These are phyloP conservation scores for Apodemus sylvaticus DNA, from an alignment of 2,113 vertebrate genomes.

Conservation along the genomic window DNA sequence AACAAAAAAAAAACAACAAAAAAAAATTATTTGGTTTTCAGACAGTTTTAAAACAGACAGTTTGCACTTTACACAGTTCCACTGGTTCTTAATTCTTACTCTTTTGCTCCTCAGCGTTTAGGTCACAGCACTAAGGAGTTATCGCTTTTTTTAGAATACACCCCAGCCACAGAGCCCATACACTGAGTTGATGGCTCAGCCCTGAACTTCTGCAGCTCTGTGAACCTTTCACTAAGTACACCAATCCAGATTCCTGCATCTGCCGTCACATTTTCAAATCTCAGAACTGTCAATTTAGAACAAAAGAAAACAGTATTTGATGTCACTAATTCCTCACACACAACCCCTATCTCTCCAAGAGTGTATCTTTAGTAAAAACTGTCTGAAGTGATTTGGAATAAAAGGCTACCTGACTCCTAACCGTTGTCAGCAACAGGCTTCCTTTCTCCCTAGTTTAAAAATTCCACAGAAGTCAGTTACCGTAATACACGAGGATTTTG, in stretches of 20 bases:
- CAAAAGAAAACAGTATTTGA: background rate
- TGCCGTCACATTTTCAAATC: background rate
- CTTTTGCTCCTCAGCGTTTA: background rate
- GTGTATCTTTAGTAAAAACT: background rate
- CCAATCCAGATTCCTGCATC: background rate
- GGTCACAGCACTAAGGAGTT: background rate
- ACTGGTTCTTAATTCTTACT: background rate
- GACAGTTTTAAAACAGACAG: constrained; percentile 39
- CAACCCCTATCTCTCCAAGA: background rate
- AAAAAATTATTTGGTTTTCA: too few relatives aligned
- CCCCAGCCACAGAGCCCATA: background rate
- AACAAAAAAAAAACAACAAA: too few relatives aligned
- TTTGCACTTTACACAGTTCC: background rate
- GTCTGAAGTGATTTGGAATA: background rate
- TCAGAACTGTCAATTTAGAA: background rate
- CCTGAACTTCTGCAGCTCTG: background rate
- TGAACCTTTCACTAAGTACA: background rate
- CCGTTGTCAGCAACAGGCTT: background rate
- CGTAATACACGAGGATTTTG: background rate
- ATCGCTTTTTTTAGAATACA: background rate
- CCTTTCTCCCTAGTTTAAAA: constrained; percentile 9
- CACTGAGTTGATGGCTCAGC: background rate
- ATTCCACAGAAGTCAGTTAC: background rate
- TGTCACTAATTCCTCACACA: background rate
- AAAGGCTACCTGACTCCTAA: background rate